A percentile compares a stretch with the other conserved stretches of the same genome.
phyloP scores from a whole-genome alignment of 2,113 vertebrate species.

The Thalassarche chlororhynchos region DNA sequence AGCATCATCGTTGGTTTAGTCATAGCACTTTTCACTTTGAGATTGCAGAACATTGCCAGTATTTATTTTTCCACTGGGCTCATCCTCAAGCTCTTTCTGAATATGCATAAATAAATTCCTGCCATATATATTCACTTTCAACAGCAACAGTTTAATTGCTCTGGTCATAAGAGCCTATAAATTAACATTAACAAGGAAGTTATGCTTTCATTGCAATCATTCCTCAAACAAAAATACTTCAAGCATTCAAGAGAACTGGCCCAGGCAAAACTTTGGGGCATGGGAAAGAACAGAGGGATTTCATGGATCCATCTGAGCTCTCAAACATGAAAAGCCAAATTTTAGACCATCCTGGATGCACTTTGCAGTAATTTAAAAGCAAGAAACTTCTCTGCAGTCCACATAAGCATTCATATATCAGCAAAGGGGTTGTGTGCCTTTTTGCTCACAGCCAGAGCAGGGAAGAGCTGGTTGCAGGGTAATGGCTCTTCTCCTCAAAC shows the following conservation, averaged over 20 bases:
- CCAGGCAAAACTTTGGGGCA: neutral
- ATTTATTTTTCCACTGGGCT: conserved; percentile 6
- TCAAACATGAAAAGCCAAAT: neutral
- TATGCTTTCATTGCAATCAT: neutral
- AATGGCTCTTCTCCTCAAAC: neutral
- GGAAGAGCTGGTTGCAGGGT: neutral
- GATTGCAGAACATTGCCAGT: neutral
- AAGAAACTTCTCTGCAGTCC: neutral
- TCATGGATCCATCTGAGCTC: neutral
- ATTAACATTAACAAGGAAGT: neutral
- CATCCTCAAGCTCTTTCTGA: neutral
- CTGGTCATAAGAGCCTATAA: neutral
- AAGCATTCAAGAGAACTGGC: neutral
- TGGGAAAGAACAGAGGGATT: neutral
- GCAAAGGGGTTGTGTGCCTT: neutral
- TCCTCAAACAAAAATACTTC: neutral
- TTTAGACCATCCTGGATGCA: neutral
- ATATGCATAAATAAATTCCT: neutral
- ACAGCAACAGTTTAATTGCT: neutral
- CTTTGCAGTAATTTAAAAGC: neutral
- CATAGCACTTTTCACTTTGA: neutral
- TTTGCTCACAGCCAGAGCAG: neutral
- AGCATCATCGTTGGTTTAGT: neutral
- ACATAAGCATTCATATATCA: neutral
- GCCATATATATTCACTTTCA: neutral